Evolutionary conservation across 2,797 vertebrate genomes (phyloP).

Genomic region (Typhlichthys eigenmanni): DNA sequence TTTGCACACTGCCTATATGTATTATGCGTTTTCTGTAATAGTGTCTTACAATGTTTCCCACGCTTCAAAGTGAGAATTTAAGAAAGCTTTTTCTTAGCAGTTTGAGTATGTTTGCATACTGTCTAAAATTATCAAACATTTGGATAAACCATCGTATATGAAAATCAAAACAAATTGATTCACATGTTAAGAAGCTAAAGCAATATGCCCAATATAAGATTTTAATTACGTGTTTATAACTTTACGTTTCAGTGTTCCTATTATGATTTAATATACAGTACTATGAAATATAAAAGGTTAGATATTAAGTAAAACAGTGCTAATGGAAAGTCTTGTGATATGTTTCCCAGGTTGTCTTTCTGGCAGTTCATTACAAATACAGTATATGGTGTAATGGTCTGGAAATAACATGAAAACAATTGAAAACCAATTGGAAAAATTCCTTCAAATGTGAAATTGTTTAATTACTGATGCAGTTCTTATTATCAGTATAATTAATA

Average conservation of each 20-base stretch:
- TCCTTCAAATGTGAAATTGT: constrained; percentile 52
- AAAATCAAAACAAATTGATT: too few relatives aligned
- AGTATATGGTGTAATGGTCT: constrained; percentile 16
- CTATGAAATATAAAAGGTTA: constrained; percentile 2
- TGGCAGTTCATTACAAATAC: neutral
- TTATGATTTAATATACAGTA: neutral
- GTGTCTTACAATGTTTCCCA: neutral
- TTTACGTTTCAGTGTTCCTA: too few relatives aligned
- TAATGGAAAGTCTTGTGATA: neutral
- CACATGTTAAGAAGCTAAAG: neutral
- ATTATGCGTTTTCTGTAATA: constrained; percentile 17
- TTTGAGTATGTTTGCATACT: neutral
- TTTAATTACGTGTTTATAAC: too few relatives aligned
- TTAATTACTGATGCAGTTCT: constrained; percentile 13
- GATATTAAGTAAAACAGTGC: neutral
- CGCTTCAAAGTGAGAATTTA: constrained; percentile 12
- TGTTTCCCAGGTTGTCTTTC: neutral
- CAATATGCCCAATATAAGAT: too few relatives aligned
- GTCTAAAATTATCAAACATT: too few relatives aligned
- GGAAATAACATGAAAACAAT: constrained; percentile 17
- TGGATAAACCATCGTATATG: too few relatives aligned
- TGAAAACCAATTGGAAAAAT: constrained; percentile 19
- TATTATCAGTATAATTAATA: constrained; percentile 1
- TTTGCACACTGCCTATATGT: constrained; percentile 46
- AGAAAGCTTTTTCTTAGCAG: constrained; percentile 22